Conservation (phyloP, 2,797 vertebrate species). For the Myotis vivesi region DNA sequence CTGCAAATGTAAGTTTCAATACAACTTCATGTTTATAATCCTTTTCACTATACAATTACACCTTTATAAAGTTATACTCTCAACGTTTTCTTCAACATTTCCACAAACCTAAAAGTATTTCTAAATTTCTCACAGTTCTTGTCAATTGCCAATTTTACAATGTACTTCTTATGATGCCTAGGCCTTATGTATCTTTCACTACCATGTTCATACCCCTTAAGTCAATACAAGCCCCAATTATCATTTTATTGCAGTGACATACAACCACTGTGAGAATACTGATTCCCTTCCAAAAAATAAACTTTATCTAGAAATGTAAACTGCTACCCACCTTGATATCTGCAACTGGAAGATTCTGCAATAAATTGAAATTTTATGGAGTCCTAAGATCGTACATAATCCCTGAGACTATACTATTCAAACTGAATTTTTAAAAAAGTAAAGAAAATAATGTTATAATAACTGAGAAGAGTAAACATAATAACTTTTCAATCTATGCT, state of each 20-base stretch:
- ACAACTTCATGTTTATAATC: neutral
- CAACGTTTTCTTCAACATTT: neutral
- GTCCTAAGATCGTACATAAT: neutral
- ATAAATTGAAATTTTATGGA: neutral
- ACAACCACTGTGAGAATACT: conserved; percentile 25
- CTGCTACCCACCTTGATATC: neutral
- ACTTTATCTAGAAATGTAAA: conserved; percentile 59
- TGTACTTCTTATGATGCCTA: neutral
- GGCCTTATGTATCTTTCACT: neutral
- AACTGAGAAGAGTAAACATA: neutral
- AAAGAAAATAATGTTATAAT: neutral
- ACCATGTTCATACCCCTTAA: neutral
- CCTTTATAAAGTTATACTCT: neutral
- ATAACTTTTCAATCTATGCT: neutral
- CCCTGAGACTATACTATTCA: neutral
- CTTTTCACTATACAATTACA: neutral
- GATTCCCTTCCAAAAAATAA: conserved; percentile 56
- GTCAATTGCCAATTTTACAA: conserved; percentile 15
- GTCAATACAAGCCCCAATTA: neutral
- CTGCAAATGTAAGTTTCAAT: neutral
- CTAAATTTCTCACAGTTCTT: conserved; percentile 5
- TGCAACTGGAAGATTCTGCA: neutral
- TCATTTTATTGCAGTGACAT: neutral
- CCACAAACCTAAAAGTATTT: conserved; percentile 1
- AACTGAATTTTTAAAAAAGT: neutral